Evolutionary conservation across 2,888 invertebrate genomes (phyloP), one percentile per base, ranked within the genome.

Genomic region (Scaeva pyrastri): DNA sequence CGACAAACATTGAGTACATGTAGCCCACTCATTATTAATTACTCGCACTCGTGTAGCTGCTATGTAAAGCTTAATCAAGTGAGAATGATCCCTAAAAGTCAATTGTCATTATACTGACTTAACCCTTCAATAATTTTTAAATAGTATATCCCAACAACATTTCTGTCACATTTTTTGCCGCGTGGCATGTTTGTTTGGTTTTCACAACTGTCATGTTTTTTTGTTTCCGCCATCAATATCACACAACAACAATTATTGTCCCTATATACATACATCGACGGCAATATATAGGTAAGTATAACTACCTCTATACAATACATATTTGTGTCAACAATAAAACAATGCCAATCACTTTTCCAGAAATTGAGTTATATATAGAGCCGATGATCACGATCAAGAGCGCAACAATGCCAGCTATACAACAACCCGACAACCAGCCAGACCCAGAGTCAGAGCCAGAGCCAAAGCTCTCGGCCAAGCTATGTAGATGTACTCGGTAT

Each of bases 351-450:
- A 82, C 84, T 84, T 74, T 64, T 64, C 74, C 79, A 79, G 74
- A 79, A 80, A 84, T 79, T 84, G 74, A 84, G 81, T 71, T 73
- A 71, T 74, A 74, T 60, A 21, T 21, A 31, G 56, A 71, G 48
- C 39, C 71, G 82, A 86, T 86, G 78, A 86, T 86, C 86, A 86
- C 82, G 86, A 82, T 86, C 86, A 86, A 86, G 86, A 86, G 71
- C 68, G 71, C 68, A 68, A 68, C 86, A 83, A 73, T 39, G 77
- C 58, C 56, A 77, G 56, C 36, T 11, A n/a, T 12, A 55, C 68
- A 52, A 8, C 11, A n/a, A 21, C 45, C 55, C 31, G n/a, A n/a
- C n/a, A n/a, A n/a, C n/a, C n/a, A n/a, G n/a, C n/a, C n/a, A n/a
- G n/a, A n/a, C n/a, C n/a, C n/a, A n/a, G n/a, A n/a, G n/a, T n/a